These are phyloP conservation scores for Apostichopus japonicus DNA, from an alignment of 35 echinoderm and acorn worm species.

Conservation along the genomic window DNA sequence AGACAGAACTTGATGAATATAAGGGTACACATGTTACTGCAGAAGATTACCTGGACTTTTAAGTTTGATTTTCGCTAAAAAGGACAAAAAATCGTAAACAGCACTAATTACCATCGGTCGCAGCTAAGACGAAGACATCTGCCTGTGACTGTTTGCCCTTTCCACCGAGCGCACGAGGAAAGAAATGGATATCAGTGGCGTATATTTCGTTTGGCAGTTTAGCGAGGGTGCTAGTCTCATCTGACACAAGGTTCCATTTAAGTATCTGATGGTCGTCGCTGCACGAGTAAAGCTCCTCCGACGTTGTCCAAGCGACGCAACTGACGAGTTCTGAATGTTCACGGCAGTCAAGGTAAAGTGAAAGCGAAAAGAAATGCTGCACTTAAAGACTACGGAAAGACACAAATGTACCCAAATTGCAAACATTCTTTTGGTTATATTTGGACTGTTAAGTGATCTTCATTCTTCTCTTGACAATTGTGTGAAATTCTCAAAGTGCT, in stretches of 20 bases:
- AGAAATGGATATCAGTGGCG: conserved; percentile 98
- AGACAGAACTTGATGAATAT: too few species aligned
- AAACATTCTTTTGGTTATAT: too few species aligned
- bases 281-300: conserved; percentile 96
- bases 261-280: conserved; percentile 97
- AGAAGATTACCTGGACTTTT: too few species aligned
- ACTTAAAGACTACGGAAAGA: too few species aligned
- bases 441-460: too few species aligned
- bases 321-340: conserved; percentile 97
- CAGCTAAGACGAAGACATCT: conserved; percentile 94
- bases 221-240: conserved; percentile 89
- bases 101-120: conserved; percentile 81
- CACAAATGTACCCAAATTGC: too few species aligned
- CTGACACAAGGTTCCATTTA: conserved; percentile 90
- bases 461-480: too few species aligned
- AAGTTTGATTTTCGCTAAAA: too few species aligned
- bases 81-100: too few species aligned
- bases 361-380: not conserved
- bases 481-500: too few species aligned
- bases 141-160: conserved; percentile 88
- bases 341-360: conserved; percentile 70
- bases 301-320: conserved; percentile 96
- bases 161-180: conserved; percentile 80
- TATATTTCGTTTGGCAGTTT: conserved; percentile 94
- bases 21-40: too few species aligned